Percentiles rank a stretch among this genome's conserved stretches.
Evolutionary conservation across 1,140 invertebrate genomes (phyloP).

Genomic region (Heliothis virescens): DNA sequence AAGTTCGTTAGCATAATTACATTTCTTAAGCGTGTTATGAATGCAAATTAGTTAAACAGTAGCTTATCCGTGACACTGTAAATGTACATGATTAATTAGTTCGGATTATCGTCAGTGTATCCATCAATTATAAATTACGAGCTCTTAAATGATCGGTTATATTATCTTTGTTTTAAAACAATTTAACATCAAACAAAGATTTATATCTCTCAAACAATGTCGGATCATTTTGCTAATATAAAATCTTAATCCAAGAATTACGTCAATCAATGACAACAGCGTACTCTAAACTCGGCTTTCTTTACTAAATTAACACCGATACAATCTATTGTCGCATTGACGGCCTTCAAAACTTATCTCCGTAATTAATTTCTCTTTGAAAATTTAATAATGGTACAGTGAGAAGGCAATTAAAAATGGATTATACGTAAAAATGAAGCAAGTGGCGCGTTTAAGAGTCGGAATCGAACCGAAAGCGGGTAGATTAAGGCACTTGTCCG

Average conservation of each 20-base stretch:
- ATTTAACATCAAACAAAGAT: slow-evolving; percentile 48
- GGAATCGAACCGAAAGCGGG: slow-evolving; percentile 77
- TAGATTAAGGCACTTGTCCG: slow-evolving; percentile 82
- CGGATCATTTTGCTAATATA: slow-evolving; percentile 58
- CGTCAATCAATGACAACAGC: slow-evolving; percentile 71
- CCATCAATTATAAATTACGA: slow-evolving; percentile 33
- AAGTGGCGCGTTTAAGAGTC: slow-evolving; percentile 80
- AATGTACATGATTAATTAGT: slow-evolving; percentile 19
- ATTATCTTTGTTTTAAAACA: slow-evolving; percentile 21
- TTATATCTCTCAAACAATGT: slow-evolving; percentile 52
- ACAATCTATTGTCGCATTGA: slow-evolving; percentile 76
- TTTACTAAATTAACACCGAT: slow-evolving; percentile 78
- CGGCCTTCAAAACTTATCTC: slow-evolving; percentile 74
- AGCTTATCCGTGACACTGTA: slow-evolving; percentile 21
- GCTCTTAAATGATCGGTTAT: slow-evolving; percentile 18
- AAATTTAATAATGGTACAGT: slow-evolving; percentile 76
- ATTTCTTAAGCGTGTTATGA: slow-evolving; percentile 23
- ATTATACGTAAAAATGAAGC: slow-evolving; percentile 84
- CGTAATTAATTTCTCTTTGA: slow-evolving; percentile 80
- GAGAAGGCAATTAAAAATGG: slow-evolving; percentile 83
- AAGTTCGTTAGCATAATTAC: slow-evolving; percentile 20
- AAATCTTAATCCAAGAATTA: slow-evolving; percentile 71
- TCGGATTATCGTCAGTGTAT: neutral
- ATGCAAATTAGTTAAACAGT: slow-evolving; percentile 25
- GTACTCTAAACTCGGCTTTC: slow-evolving; percentile 67